phyloP scores from a whole-genome alignment of 2,888 invertebrate genomes.

The Hedychridium roseum region DNA sequence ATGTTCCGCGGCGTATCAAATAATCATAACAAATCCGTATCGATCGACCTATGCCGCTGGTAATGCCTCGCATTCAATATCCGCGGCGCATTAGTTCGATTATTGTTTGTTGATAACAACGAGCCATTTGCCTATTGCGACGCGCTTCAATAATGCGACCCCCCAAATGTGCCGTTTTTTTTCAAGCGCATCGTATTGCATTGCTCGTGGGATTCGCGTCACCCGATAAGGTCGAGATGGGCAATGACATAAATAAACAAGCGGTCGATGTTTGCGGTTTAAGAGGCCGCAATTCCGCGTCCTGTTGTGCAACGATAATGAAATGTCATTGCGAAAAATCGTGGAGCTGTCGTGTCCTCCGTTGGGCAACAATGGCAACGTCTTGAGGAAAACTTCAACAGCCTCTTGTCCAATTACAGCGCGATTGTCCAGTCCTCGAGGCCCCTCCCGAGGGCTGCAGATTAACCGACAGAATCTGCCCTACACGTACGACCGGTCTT shows the following conservation, averaged over 20 bases:
- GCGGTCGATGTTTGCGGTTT: background rate
- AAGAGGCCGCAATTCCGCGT: background rate
- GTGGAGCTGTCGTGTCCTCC: slow-evolving; percentile 26
- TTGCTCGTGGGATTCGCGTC: no score
- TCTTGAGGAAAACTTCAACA: slow-evolving; percentile 43
- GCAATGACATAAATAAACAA: no score
- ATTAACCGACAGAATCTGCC: slow-evolving; percentile 37
- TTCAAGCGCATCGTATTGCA: no score
- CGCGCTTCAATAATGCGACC: no score
- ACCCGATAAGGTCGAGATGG: no score
- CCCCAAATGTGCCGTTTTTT: no score
- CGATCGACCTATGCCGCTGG: slow-evolving; percentile 35
- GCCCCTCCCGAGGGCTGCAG: slow-evolving; percentile 41
- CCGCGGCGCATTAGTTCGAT: slow-evolving; percentile 30
- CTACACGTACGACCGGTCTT: slow-evolving; percentile 9
- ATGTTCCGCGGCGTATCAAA: slow-evolving; percentile 42
- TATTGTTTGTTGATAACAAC: slow-evolving; percentile 38
- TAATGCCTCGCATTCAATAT: slow-evolving; percentile 39
- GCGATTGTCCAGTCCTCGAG: slow-evolving; percentile 53
- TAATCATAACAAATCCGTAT: slow-evolving; percentile 48
- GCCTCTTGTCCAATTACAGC: slow-evolving; percentile 57
- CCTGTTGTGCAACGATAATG: slow-evolving; percentile 24
- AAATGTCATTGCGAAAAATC: slow-evolving; percentile 40
- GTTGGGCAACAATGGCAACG: slow-evolving; percentile 14
- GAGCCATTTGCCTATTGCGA: slow-evolving; percentile 32